These are phyloP conservation scores for Ctenodactylus gundi DNA, from an alignment of 2,113 vertebrate genomes.

Conservation along the genomic window DNA sequence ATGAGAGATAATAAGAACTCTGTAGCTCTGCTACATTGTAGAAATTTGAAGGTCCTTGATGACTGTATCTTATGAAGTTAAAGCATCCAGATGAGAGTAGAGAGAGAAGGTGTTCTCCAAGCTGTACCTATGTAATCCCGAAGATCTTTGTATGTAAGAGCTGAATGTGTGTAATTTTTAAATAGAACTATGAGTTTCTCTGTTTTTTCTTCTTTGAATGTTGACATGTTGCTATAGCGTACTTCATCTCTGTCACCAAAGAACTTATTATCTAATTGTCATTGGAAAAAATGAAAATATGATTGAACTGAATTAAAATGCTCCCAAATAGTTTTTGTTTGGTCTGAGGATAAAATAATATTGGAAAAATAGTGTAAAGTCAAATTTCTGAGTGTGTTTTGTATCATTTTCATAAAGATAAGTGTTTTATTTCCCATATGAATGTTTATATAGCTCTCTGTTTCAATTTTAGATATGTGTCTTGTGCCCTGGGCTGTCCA, in stretches of 20 bases:
- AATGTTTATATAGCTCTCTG: conserved; percentile 44
- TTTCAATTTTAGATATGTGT: conserved; percentile 91
- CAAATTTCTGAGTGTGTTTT: conserved; percentile 29
- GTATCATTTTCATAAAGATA: not conserved
- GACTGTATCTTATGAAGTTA: not conserved
- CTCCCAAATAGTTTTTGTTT: not conserved
- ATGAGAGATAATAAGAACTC: not conserved
- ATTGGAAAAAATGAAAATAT: not conserved
- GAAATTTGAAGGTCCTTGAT: conserved; percentile 6
- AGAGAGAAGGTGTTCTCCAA: not conserved
- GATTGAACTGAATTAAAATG: not conserved
- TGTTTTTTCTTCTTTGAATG: conserved; percentile 9
- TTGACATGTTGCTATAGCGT: not conserved
- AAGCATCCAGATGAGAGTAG: conserved; percentile 5
- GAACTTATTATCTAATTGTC: not conserved
- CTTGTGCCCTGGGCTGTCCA: conserved; percentile 94
- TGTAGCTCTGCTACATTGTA: not conserved
- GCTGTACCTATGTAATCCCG: not conserved
- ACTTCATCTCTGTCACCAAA: not conserved
- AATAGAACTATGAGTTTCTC: not conserved
- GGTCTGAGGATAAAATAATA: not conserved
- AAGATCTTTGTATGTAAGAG: not conserved
- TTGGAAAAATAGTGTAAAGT: not conserved
- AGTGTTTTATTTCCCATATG: not conserved
- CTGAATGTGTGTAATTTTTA: not conserved